phyloP scores from a whole-genome alignment of 1,140 invertebrate species.

The Pteromalus puparum region DNA sequence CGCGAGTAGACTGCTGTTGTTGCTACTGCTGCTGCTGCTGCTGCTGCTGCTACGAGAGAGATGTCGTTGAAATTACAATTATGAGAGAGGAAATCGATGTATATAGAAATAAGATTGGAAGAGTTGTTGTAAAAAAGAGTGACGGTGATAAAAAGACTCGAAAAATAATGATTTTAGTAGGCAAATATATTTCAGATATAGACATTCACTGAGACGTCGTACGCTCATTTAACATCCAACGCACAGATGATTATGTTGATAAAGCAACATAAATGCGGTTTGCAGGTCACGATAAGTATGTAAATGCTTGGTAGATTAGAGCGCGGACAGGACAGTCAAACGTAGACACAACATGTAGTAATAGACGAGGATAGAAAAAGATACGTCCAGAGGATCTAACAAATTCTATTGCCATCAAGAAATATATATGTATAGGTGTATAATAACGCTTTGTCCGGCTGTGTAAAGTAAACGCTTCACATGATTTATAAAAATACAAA shows the following conservation, averaged over 20 bases:
- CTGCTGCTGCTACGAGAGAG: background rate
- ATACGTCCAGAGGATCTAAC: background rate
- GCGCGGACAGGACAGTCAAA: conserved; percentile 9
- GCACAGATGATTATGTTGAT: conserved; percentile 20
- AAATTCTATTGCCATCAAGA: background rate
- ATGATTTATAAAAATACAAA: conserved; percentile 42
- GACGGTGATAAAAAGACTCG: background rate
- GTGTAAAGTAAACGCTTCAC: conserved; percentile 3
- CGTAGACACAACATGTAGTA: background rate
- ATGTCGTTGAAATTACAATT: background rate
- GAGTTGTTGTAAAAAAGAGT: background rate
- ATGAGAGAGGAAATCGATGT: background rate
- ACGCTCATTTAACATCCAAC: conserved; percentile 23
- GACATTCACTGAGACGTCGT: conserved; percentile 33
- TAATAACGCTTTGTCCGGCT: background rate
- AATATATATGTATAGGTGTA: background rate
- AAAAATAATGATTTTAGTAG: background rate
- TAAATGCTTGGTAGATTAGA: conserved; percentile 5
- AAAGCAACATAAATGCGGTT: conserved; percentile 27
- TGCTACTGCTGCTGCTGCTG: background rate
- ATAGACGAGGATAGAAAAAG: background rate
- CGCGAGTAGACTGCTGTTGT: background rate
- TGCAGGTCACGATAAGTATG: conserved; percentile 20
- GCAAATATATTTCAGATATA: conserved; percentile 42
- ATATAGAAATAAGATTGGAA: background rate